Evolutionary conservation across 2,797 vertebrate genomes (phyloP), one percentile per base, ranked within the genome.

Genomic region (Acanthornis magna): DNA sequence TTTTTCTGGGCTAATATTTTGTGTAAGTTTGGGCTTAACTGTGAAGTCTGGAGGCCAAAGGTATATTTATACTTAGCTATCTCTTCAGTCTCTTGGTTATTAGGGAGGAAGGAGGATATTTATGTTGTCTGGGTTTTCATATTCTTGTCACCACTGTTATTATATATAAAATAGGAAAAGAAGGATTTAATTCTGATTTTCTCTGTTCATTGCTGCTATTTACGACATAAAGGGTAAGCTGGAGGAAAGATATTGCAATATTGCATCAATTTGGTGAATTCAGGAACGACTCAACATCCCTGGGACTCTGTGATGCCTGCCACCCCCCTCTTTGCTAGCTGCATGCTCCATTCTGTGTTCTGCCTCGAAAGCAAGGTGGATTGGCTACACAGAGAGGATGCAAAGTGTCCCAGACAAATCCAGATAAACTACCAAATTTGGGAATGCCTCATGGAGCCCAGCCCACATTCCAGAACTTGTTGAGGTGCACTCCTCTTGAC

Each of bases 381-480:
- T 29, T 79, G 13, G 26, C 50, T 67, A 16, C 51, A 74, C 32
- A 72, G 38, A 79, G 34, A 92, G 45, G 65, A 88, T 71, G 66
- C 63, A 90, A 73, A 51, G 58, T 50, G 27, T 87, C 47, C 47
- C 68, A 74, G 75, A 65, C 68, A 87, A 89, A 79, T 79, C 34
- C 81, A 92, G 84, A 62, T 74, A 65, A 95, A 87, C 91, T 84
- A 53, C 91, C 91, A 83, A 92, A 94, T 91, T 92, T 96, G 89
- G 84, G 65, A 94, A 96, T 95, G 93, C 36, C 32, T 94, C 63
- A 82, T 30, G 47, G 61, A 89, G 73, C 93, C 91, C 83, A 92
- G 55, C 94, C 93, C 92, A 97, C 94, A 96, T 97, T 95, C 94
- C 94, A 94, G 43, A 32, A 78, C 88, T 93, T 71, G 45, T 42